A percentile compares a stretch with the other conserved stretches of the same genome.
These are phyloP conservation scores for Lasioglossum leucozonium DNA, from an alignment of 2,888 invertebrate species.

Conservation along the genomic window DNA sequence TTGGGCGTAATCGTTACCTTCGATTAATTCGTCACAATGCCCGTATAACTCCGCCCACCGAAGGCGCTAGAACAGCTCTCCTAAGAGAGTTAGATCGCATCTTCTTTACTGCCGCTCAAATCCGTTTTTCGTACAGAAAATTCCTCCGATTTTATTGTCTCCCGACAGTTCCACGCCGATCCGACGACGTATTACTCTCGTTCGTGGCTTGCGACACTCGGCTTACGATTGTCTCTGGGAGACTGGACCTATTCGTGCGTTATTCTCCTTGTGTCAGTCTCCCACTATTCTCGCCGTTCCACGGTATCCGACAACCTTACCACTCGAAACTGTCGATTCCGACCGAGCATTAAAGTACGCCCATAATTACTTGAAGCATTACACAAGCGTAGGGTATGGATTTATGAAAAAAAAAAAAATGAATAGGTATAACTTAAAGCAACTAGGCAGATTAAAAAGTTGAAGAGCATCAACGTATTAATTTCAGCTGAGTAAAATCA, in stretches of 20 bases:
- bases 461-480: too few species aligned
- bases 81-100: not conserved
- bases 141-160: slow-evolving; percentile 8
- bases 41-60: not conserved
- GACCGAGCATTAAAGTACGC: not conserved
- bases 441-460: not conserved
- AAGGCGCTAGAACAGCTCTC: not conserved
- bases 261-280: not conserved
- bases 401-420: not conserved
- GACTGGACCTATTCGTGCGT: slow-evolving; percentile 7
- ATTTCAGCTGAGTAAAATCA: too few species aligned
- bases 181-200: slow-evolving; percentile 5
- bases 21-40: slow-evolving; percentile 28
- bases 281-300: slow-evolving; percentile 10
- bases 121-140: not conserved
- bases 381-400: not conserved
- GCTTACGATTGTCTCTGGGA: slow-evolving; percentile 15
- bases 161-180: not conserved
- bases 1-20: not conserved
- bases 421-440: not conserved
- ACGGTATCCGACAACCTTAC: slow-evolving; percentile 4
- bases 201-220: not conserved
- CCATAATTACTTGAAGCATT: not conserved
- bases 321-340: not conserved
- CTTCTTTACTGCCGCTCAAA: not conserved